Conservation (phyloP, 2,888 invertebrate genomes). For the Pterostichus niger region DNA sequence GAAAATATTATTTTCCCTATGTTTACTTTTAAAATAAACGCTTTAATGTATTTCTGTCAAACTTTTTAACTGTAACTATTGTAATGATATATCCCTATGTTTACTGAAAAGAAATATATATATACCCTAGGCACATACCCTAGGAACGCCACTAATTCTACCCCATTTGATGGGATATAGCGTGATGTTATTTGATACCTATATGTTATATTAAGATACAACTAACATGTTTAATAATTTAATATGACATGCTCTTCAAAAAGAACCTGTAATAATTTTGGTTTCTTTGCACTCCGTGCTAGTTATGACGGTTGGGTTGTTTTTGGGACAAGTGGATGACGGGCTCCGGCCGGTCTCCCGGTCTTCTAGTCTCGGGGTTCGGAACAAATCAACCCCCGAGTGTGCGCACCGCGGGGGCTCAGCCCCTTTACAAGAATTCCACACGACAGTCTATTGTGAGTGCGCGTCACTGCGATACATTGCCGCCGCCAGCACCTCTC, state of each 20-base stretch:
- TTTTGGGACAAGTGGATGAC: constrained; percentile 61
- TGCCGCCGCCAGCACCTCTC: constrained; percentile 64
- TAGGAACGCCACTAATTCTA: too few species aligned
- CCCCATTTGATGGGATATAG: too few species aligned
- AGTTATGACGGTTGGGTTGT: constrained; percentile 38
- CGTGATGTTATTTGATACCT: background rate
- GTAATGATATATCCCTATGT: too few species aligned
- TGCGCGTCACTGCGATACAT: constrained; percentile 68
- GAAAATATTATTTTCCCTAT: too few species aligned
- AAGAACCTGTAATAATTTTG: background rate
- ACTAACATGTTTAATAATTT: constrained; percentile 15
- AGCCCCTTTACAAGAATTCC: constrained; percentile 70
- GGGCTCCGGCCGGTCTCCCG: constrained; percentile 60
- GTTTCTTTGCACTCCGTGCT: background rate
- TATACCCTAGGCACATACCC: too few species aligned
- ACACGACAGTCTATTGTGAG: constrained; percentile 69
- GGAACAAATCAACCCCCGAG: constrained; percentile 68
- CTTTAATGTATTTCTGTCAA: too few species aligned
- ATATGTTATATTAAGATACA: background rate
- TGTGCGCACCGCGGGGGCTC: constrained; percentile 67
- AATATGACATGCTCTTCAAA: constrained; percentile 12
- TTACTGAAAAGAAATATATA: too few species aligned
- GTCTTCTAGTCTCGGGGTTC: constrained; percentile 20
- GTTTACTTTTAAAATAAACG: too few species aligned
- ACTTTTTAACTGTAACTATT: too few species aligned